phyloP scores from a whole-genome alignment of 2,797 vertebrate genomes.

The Fistularia commersonii region DNA sequence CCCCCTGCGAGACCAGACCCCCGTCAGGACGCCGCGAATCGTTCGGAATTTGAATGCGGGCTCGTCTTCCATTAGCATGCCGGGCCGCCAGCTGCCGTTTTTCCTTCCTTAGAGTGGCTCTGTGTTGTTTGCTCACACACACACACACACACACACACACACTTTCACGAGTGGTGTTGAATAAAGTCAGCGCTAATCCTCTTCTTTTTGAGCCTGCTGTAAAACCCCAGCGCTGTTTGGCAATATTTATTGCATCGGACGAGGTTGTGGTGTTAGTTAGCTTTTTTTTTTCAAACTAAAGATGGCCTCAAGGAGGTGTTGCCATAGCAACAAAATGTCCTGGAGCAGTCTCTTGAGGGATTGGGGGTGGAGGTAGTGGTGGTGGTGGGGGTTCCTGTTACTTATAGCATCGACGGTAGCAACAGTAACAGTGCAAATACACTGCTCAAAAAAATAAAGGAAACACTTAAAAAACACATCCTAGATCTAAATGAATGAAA shows the following conservation, averaged over 20 bases:
- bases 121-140: slow-evolving; percentile 1
- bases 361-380: background rate
- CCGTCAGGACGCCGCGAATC: slow-evolving; percentile 27
- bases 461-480: no score
- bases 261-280: no score
- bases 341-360: slow-evolving; percentile 33
- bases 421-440: slow-evolving; percentile 16
- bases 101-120: slow-evolving; percentile 24
- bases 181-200: slow-evolving; percentile 30
- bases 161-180: slow-evolving; percentile 22
- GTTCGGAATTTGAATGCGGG: slow-evolving; percentile 54
- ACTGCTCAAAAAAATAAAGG: no score
- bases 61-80: slow-evolving; percentile 50
- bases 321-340: slow-evolving; percentile 64
- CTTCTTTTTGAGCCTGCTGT: slow-evolving; percentile 9
- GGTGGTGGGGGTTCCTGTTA: slow-evolving; percentile 11
- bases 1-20: slow-evolving; percentile 5
- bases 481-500: no score
- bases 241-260: slow-evolving; percentile 29
- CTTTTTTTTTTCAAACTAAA: slow-evolving; percentile 40
- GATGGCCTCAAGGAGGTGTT: slow-evolving; percentile 37
- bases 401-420: slow-evolving; percentile 39
- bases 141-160: slow-evolving; percentile 9
- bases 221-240: slow-evolving; percentile 24
- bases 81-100: slow-evolving; percentile 27